Conservation (phyloP, 1,140 invertebrate species). For the Leptopilina boulardi region DNA sequence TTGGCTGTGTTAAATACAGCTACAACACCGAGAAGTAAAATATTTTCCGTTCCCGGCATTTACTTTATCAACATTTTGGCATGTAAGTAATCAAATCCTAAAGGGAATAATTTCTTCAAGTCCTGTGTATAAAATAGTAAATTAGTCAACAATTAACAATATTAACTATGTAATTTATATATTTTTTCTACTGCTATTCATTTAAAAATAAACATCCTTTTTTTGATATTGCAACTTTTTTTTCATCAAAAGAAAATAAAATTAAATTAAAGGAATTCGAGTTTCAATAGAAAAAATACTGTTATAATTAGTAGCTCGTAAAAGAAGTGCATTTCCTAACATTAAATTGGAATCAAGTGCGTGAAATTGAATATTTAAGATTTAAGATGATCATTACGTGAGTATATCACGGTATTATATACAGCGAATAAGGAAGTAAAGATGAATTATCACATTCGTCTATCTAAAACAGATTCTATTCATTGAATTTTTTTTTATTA, state of each 20-base stretch:
- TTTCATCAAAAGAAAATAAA: not conserved
- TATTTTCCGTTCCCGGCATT: conserved; percentile 86
- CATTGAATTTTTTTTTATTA: not conserved
- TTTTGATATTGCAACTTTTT: not conserved
- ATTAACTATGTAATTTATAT: no score
- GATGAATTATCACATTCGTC: conserved; percentile 15
- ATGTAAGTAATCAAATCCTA: conserved; percentile 77
- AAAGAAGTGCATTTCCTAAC: conserved; percentile 40
- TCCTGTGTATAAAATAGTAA: not conserved
- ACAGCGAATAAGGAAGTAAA: conserved; percentile 19
- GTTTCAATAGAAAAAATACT: conserved; percentile 25
- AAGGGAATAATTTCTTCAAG: no score
- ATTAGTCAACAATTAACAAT: no score
- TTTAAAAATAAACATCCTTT: no score
- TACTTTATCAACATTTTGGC: conserved; percentile 87
- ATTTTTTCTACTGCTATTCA: no score
- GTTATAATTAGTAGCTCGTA: conserved; percentile 21
- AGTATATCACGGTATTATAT: conserved; percentile 5
- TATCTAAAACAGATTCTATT: conserved; percentile 31
- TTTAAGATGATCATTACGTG: conserved; percentile 17
- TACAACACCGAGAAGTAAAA: conserved; percentile 83
- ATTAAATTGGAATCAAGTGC: not conserved
- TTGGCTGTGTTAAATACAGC: conserved; percentile 88
- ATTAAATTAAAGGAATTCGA: not conserved
- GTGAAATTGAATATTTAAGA: conserved; percentile 18